phyloP scores from a whole-genome alignment of 1,140 invertebrate genomes.

The Zaprionus taronus region DNA sequence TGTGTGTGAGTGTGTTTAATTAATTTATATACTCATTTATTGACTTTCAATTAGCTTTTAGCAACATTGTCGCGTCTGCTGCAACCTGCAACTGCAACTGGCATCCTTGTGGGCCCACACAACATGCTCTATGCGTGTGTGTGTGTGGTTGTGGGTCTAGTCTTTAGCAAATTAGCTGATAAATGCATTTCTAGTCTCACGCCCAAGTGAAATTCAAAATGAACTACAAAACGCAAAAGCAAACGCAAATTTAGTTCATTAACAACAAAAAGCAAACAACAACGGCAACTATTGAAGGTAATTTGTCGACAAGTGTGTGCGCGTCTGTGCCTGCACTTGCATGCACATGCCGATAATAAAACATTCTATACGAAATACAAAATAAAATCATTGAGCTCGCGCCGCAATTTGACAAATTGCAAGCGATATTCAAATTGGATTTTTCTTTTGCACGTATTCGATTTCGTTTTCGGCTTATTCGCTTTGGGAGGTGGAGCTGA shows the following conservation, averaged over 20 bases:
- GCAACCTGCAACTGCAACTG: conserved; percentile 32
- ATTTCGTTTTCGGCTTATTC: conserved; percentile 1
- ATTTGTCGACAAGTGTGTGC: conserved; percentile 27
- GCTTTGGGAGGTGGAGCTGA: conserved; percentile 39
- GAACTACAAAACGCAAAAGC: conserved; percentile 19
- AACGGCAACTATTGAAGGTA: conserved; percentile 52
- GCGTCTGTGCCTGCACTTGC: conserved; percentile 4
- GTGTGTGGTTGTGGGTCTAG: conserved; percentile 21
- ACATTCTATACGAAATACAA: conserved; percentile 32
- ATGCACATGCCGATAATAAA: conserved; percentile 68
- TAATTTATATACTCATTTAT: conserved; percentile 66
- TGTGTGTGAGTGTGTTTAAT: conserved; percentile 53
- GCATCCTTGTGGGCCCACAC: conserved; percentile 68
- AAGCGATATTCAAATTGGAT: conserved; percentile 63
- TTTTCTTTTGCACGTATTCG: conserved; percentile 15
- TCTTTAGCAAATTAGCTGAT: conserved; percentile 67
- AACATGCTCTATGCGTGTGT: neutral
- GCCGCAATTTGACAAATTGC: conserved; percentile 70
- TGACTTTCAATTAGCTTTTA: conserved; percentile 76
- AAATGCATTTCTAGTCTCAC: conserved; percentile 29
- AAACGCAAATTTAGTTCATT: conserved; percentile 46
- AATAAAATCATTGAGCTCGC: conserved; percentile 35
- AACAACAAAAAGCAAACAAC: conserved; percentile 28
- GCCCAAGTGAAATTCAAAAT: conserved; percentile 30
- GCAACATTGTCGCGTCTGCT: conserved; percentile 32